phyloP scores from a whole-genome alignment of 2,113 vertebrate species.

The Caracal caracal region DNA sequence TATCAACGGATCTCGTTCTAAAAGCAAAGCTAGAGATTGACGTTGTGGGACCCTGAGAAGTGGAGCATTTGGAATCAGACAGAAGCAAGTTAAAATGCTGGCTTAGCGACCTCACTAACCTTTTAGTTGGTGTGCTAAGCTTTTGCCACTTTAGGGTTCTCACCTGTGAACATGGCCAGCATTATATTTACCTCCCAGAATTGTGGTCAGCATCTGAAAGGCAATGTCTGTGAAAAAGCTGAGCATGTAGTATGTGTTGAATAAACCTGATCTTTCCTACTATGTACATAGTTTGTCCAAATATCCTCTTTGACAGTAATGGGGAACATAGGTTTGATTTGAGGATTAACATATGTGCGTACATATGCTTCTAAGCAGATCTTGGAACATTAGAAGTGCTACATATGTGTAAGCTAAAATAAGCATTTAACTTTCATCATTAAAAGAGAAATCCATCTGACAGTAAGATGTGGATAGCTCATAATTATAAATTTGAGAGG shows the following conservation, averaged over 20 bases:
- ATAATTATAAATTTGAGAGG: conserved; percentile 7
- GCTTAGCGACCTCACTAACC: neutral
- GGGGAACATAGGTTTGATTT: neutral
- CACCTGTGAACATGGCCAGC: neutral
- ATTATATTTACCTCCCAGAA: neutral
- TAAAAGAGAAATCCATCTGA: conserved; percentile 14
- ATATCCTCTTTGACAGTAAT: neutral
- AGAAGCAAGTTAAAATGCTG: neutral
- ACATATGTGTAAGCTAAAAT: neutral
- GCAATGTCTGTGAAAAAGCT: neutral
- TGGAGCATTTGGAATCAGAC: neutral
- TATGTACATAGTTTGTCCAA: neutral
- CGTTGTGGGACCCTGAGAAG: neutral
- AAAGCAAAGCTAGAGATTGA: neutral
- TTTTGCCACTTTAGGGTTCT: neutral
- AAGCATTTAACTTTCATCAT: neutral
- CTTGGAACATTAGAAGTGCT: neutral
- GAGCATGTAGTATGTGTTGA: neutral
- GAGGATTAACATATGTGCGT: neutral
- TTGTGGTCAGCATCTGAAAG: neutral
- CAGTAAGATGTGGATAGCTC: neutral
- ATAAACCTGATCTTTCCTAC: neutral
- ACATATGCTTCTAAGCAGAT: neutral
- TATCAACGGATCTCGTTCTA: neutral
- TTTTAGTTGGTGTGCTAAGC: neutral